Base-by-base conservation (phyloP, 2,888 invertebrate species). In the Pristionchus japonicus region DNA sequence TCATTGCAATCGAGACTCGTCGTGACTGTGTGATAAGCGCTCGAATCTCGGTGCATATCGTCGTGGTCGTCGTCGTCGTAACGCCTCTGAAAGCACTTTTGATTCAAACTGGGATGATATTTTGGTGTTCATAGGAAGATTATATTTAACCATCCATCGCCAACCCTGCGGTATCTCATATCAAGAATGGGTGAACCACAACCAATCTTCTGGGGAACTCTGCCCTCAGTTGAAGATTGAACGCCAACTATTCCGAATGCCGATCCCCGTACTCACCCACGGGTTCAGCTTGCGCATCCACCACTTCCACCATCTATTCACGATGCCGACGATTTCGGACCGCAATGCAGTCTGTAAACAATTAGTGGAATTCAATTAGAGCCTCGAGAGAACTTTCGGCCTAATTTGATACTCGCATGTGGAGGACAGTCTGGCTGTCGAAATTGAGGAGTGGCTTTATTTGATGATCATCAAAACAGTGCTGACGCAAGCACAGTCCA, bases 321-420 rank as follows among this genome's bases (percentile, higher is more conserved):
- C 40, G 31, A 85, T 57, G 40, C n/a, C 4, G n/a, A 40, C n/a
- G 1, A 85, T 85, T 43, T 85, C 85, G n/a, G 31, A 3, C 1
- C 85, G 85, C 27, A 85, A 40, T 17, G 61, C 61, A n/a, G 37
- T 85, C 85, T 85, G 64, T 34, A 85, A 64, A 61, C 31, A 34
- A 82, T 34, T 31, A 37, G 34, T 23, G 6, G 57, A 31, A 15
- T 27, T 31, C 34, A 7, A n/a, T n/a, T 13, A 47, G 47, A 6
- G 47, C 27, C 34, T 67, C 67, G 67, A 67, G 70, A n/a, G 70
- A 23, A 57, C 57, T 20, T 34, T 70, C 70, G 70, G n/a, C n/a
- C 70, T 70, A 70, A 70, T 70, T 1, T 17, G 37, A 70, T 70
- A 3, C 17, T 3, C 70, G 17, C 1, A 37, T 37, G 17, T 70